Base-by-base conservation (phyloP, 2,888 invertebrate genomes). In the Drosophila histrio region DNA sequence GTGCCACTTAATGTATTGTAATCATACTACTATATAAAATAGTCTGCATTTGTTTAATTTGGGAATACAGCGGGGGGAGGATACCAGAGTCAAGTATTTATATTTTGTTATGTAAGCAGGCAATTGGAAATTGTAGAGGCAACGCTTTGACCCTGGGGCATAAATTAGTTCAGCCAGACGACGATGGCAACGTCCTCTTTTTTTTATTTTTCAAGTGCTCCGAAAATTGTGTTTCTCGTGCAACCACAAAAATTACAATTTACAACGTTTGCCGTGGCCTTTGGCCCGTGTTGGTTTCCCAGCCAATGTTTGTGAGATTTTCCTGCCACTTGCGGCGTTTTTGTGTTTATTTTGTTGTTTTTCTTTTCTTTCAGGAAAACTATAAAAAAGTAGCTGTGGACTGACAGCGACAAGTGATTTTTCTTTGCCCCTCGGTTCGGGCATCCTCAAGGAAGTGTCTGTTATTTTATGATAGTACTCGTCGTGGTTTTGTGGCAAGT, bases 381-480 rank as follows among this genome's bases (percentile, higher is more conserved):
- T 59, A 75, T 77, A 79, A 80, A 82, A 78, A 81, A 64, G 47
- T 64, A 57, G 41, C 65, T 64, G 78, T 28, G 13, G 78, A 71
- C 41, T 74, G 79, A 82, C 80, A 81, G 78, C 71, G 80, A 72
- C 79, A 81, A 84, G 72, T 79, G 82, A 75, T 80, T 80, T 72
- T 44, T 60, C 11, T 13, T 36, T n/a, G 7, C 36, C 21, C 38
- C 13, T 43, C 43, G 41, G 11, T 24, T 26, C 24, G 6, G 26
- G 38, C 38, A 53, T 52, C 72, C 63, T 58, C 54, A 7, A 61
- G 53, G 56, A 69, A 69, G 39, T 65, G 38, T 59, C 46, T 52
- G 49, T 46, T 63, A 21, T 60, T 59, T 67, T 66, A 49, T 58
- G 62, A 36, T 60, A 49, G 32, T 34, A 38, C 44, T 59, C 21